Base-by-base conservation (phyloP, 2,113 vertebrate genomes). In the Oceanodroma tethys region DNA sequence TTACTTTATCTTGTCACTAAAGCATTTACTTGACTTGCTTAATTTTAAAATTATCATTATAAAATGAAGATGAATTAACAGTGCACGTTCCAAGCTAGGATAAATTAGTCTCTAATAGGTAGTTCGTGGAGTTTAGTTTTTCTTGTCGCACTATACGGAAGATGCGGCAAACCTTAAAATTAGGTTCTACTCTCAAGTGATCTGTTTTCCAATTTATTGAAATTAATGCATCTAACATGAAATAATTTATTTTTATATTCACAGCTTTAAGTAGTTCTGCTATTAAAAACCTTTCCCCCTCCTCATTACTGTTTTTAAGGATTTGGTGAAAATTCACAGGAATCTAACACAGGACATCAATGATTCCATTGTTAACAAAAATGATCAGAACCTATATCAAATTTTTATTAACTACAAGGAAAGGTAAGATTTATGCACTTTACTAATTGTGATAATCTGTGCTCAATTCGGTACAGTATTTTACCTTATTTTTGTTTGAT, bases 361-460 rank as follows among this genome's bases (percentile, higher is more conserved):
- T 90, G 99, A 99, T 89, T 99, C 99, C 32, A 97, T 99, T 95
- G 92, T 96, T 86, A 98, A 99, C 97, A 99, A 99, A 98, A 98
- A 98, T 86, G 98, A 99, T 96, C 99, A 99, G 96, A 99, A 99
- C 95, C 98, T 99, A 16, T 98, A 99, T 98, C 98, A 99, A 98
- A 98, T 99, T 98, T 99, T 99, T 97, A 99, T 99, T 96, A 98
- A 97, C 87, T 99, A 99, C 97, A 99, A 99, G 97, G 99, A 99
- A 98, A 99, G 99, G 99, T 99, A 98, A 98, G 71, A 71, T 86
- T 65, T 62, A 43, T 65, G 43, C 32, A 59, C 53, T 79, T 36
- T 62, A 36, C 36, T 62, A 66, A 45, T 63, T 45, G 7, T 63
- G 34, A 32, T 73, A 80, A 79, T 42, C 27, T 80, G 1, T 71